phyloP scores from a whole-genome alignment of 2,797 vertebrate genomes.

The Fratercula arctica region DNA sequence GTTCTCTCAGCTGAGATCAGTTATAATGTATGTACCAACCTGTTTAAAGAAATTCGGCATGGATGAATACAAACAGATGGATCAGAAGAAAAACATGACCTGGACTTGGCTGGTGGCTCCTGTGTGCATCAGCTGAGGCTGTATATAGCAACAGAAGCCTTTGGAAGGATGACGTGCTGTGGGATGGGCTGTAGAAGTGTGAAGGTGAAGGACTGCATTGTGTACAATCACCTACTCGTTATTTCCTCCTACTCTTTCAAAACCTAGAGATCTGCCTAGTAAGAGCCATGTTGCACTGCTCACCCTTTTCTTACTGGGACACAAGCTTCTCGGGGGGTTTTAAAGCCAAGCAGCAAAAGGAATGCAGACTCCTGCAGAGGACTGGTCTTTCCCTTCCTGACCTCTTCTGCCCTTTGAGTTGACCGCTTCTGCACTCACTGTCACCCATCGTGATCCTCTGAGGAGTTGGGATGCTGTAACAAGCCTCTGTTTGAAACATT shows the following conservation, averaged over 20 bases:
- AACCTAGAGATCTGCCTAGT: neutral
- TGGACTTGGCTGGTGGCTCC: neutral
- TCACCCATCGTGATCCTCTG: accelerated
- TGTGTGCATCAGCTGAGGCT: neutral
- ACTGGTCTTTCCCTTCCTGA: neutral
- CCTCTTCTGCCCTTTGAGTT: neutral
- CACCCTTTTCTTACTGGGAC: neutral
- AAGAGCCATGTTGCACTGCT: neutral
- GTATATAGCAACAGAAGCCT: neutral
- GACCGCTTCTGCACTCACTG: neutral
- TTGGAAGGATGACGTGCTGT: neutral
- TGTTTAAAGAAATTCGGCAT: neutral
- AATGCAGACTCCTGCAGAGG: neutral
- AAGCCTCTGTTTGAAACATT: neutral
- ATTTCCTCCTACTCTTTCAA: neutral
- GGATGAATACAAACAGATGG: neutral
- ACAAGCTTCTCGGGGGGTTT: neutral
- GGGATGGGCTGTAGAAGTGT: neutral
- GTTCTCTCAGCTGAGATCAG: neutral
- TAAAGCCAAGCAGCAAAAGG: neutral
- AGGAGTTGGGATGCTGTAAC: neutral
- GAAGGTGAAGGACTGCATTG: neutral
- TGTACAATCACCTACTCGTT: neutral
- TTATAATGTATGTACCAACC: neutral
- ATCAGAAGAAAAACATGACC: neutral